Evolutionary conservation across 2,113 vertebrate genomes (phyloP), one percentile per base, ranked within the genome.

Genomic region (Rostratula benghalensis): DNA sequence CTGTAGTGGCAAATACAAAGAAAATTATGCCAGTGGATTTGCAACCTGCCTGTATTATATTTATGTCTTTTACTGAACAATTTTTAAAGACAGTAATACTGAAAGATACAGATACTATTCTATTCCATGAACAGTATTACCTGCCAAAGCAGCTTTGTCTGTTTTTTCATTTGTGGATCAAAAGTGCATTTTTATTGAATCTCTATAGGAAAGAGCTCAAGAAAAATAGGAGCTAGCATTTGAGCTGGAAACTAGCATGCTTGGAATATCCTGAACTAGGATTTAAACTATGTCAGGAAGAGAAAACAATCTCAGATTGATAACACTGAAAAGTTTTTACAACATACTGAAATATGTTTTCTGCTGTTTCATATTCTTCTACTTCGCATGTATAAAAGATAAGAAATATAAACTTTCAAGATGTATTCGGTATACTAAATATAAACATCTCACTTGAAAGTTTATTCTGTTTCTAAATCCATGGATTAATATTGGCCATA

Each of bases 241-340:
- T 28, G 54, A 86, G 73, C 60, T 48, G 68, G 70, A 56, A 96
- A 86, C 39, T 30, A 53, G 6, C 16, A 70, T 81, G 91, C 67
- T 35, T 71, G 48, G 57, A 96, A 83, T 87, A 48, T 43, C 33
- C 41, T 46, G 25, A 83, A 64, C 23, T 65, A 68, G n/a, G 8
- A 43, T 86, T 84, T 84, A 94, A 94, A 92, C 39, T 53, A 75
- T 35, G 31, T 53, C 82, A 83, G 83, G 61, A 97, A 93, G 2
- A 35, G 88, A 94, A 94, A 91, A 21, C 60, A 70, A 96, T 92
- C 22, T 48, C 45, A 92, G 45, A 94, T 87, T 92, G 85, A 67
- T 16, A 94, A 83, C 45, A 63, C 48, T 76, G 67, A 77, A 89
- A 88, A 45, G 30, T 82, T 86, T 79, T 83, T 65, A 41, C 67